phyloP scores from a whole-genome alignment of 37 sponge, comb jelly and placozoan genomes.

The Lycopodina hypogea region DNA sequence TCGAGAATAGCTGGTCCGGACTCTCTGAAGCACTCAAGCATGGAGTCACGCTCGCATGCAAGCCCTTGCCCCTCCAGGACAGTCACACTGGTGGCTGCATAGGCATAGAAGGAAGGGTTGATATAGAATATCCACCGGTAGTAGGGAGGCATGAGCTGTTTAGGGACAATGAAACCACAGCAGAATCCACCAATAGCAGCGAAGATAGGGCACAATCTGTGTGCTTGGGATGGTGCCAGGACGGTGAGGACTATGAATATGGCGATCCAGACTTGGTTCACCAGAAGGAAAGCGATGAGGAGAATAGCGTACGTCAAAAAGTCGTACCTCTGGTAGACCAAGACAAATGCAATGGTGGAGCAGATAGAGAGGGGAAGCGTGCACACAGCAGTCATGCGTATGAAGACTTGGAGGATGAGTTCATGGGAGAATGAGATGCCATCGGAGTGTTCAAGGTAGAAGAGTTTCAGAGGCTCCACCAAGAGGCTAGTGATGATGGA shows the following conservation, averaged over 20 bases:
- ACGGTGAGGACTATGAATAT: constrained; percentile 68
- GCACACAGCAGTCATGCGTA: constrained; percentile 59
- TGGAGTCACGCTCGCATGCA: constrained; percentile 10
- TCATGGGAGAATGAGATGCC: constrained; percentile 65
- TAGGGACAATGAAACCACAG: constrained; percentile 77
- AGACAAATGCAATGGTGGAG: constrained; percentile 20
- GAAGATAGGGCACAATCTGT: constrained; percentile 67
- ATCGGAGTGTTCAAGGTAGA: constrained; percentile 73
- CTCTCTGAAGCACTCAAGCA: constrained; percentile 53
- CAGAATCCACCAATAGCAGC: constrained; percentile 74
- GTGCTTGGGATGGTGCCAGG: constrained; percentile 45
- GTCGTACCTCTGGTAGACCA: constrained; percentile 41
- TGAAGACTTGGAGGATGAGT: constrained; percentile 73
- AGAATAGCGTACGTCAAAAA: constrained; percentile 8
- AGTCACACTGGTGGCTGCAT: constrained; percentile 45
- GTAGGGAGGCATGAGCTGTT: constrained; percentile 47
- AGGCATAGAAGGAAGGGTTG: constrained; percentile 78
- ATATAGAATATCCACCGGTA: constrained; percentile 71
- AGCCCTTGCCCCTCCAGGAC: constrained; percentile 23
- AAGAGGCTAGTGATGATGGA: constrained; percentile 73
- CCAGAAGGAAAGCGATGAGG: constrained; percentile 60
- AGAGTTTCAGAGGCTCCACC: constrained; percentile 69
- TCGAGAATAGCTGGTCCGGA: constrained; percentile 37
- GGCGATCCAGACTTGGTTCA: constrained; percentile 65
- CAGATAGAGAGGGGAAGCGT: constrained; percentile 56